Conservation (phyloP, 2,113 vertebrate species). For the Spermophilus dauricus region DNA sequence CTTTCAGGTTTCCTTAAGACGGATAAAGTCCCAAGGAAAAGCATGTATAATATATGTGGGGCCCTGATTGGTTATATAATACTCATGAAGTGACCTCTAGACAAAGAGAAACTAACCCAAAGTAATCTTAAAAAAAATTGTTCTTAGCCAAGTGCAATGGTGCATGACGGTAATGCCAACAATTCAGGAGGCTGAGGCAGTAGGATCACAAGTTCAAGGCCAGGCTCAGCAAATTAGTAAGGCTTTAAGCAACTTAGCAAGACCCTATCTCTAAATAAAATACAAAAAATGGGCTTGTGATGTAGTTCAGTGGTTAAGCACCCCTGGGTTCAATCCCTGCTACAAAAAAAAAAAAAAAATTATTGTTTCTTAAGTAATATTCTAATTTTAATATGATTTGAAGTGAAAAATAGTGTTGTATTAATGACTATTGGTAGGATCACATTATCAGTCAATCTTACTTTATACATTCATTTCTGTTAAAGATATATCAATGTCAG, state of each 20-base stretch:
- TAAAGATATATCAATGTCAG: not conserved
- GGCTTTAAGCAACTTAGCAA: too few relatives aligned
- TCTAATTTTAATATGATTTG: not conserved
- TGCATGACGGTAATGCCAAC: too few relatives aligned
- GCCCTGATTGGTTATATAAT: not conserved
- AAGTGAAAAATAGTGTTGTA: not conserved
- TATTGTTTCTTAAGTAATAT: not conserved
- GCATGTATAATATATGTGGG: not conserved
- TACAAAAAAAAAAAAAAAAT: not conserved
- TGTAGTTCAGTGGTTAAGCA: too few relatives aligned
- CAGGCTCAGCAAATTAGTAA: too few relatives aligned
- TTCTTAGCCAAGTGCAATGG: not conserved
- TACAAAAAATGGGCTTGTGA: too few relatives aligned
- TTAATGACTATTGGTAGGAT: not conserved
- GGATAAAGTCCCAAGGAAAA: not conserved
- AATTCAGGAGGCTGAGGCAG: too few relatives aligned
- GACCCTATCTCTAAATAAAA: too few relatives aligned
- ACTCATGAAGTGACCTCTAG: not conserved
- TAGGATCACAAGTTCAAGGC: too few relatives aligned
- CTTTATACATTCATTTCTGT: not conserved
- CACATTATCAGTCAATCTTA: not conserved
- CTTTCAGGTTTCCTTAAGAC: not conserved
- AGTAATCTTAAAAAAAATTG: not conserved
- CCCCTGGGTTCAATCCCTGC: too few relatives aligned
- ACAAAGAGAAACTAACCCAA: not conserved